Conservation (phyloP, 2,888 invertebrate species). For the Tyria jacobaeae region DNA sequence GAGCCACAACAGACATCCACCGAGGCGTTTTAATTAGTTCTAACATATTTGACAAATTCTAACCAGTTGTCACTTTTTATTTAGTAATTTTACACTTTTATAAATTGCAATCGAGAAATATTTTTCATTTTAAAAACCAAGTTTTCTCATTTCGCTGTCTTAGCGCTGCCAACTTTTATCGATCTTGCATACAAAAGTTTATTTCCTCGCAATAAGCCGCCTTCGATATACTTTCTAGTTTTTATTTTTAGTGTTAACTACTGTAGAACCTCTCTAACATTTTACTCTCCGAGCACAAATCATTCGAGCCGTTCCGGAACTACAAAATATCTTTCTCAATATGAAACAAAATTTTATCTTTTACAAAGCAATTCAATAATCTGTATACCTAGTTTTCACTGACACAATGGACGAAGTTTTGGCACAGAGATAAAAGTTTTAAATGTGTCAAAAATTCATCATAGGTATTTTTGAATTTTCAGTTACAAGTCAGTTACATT, state of each 20-base stretch:
- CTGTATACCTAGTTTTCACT: too few species aligned
- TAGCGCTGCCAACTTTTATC: slow-evolving; percentile 21
- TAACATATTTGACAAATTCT: slow-evolving; percentile 28
- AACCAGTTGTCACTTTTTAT: slow-evolving; percentile 10
- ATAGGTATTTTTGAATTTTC: too few species aligned
- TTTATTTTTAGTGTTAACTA: slow-evolving; percentile 12
- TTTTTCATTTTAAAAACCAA: too few species aligned
- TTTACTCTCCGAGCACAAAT: slow-evolving; percentile 27
- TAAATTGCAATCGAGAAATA: too few species aligned
- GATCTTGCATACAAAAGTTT: slow-evolving; percentile 17
- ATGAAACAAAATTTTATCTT: slow-evolving; percentile 59
- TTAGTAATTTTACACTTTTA: too few species aligned
- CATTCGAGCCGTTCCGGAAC: too few species aligned
- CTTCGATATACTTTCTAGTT: neutral
- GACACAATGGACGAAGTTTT: slow-evolving; percentile 57
- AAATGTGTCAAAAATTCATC: too few species aligned
- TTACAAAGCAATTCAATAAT: slow-evolving; percentile 60
- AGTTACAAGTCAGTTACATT: too few species aligned
- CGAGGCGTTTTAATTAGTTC: slow-evolving; percentile 57
- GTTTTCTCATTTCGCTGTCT: neutral
- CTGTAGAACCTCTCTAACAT: slow-evolving; percentile 17
- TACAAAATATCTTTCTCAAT: slow-evolving; percentile 56
- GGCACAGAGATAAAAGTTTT: slow-evolving; percentile 67
- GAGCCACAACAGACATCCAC: slow-evolving; percentile 40
- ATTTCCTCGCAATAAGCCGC: slow-evolving; percentile 12